Conservation (phyloP, 2,797 vertebrate species). For the Uromys caudimaculatus region DNA sequence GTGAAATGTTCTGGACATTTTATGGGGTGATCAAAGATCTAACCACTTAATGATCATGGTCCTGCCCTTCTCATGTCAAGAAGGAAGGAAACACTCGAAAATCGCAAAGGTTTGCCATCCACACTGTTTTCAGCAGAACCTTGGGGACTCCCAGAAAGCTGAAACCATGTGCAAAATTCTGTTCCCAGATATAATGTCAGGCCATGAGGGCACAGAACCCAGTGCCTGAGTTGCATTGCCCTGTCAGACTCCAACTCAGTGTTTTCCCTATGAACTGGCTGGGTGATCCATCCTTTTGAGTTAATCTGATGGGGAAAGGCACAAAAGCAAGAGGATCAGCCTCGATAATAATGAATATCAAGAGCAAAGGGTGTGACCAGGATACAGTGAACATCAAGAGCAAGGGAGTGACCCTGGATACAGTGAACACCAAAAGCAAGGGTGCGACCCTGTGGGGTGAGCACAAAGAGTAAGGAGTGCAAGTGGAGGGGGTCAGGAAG, state of each 20-base stretch:
- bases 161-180: background rate
- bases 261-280: background rate
- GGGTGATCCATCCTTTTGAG: background rate
- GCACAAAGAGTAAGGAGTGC: background rate
- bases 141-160: background rate
- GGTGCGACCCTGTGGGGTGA: background rate
- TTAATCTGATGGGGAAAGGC: background rate
- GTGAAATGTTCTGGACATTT: background rate
- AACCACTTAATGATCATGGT: background rate
- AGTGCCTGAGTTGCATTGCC: background rate
- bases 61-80: background rate
- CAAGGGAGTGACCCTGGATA: background rate
- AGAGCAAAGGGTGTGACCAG: background rate
- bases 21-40: background rate
- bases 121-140: background rate
- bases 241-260: background rate
- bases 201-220: accelerated
- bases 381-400: too few species aligned
- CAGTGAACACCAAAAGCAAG: background rate
- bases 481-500: background rate
- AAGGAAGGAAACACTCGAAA: background rate
- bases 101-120: background rate
- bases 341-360: background rate
- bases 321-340: background rate
- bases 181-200: background rate